Evolutionary conservation across 2,888 invertebrate genomes (phyloP).

Genomic region (Melieria omissa): DNA sequence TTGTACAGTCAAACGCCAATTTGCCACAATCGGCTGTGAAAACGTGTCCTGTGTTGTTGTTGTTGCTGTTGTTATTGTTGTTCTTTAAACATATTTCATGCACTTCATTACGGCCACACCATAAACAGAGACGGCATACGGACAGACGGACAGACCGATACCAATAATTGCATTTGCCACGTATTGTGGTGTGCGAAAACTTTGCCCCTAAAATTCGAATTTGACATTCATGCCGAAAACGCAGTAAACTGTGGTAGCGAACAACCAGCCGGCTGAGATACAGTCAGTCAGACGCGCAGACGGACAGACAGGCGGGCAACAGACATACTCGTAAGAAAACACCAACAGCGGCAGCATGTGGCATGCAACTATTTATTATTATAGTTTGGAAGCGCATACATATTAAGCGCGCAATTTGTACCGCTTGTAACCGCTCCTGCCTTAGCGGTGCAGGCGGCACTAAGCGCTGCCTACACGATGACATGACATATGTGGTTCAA

Average conservation of each 20-base stretch:
- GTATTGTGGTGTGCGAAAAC: conserved; percentile 10
- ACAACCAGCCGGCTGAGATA: not conserved
- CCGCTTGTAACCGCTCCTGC: not conserved
- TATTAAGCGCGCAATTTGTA: conserved; percentile 32
- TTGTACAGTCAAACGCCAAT: no score
- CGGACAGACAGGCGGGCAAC: not conserved
- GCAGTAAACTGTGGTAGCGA: conserved; percentile 13
- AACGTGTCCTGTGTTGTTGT: no score
- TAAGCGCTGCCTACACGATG: conserved; percentile 3
- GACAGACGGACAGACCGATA: no score
- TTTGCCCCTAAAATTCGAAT: conserved; percentile 11
- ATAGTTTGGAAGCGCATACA: conserved; percentile 20
- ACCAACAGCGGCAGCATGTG: conserved; percentile 23
- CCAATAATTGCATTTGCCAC: conserved; percentile 19
- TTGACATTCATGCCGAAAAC: conserved; percentile 14
- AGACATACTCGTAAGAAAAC: conserved; percentile 14
- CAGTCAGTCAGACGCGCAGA: not conserved
- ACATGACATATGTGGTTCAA: conserved; percentile 32
- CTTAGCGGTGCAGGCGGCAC: not conserved
- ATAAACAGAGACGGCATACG: no score
- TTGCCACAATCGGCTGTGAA: no score
- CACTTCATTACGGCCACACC: no score
- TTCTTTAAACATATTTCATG: no score
- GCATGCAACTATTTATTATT: conserved; percentile 31
- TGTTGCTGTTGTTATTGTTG: no score